phyloP scores from a whole-genome alignment of 2,888 invertebrate genomes.

The Anoncus sp. region DNA sequence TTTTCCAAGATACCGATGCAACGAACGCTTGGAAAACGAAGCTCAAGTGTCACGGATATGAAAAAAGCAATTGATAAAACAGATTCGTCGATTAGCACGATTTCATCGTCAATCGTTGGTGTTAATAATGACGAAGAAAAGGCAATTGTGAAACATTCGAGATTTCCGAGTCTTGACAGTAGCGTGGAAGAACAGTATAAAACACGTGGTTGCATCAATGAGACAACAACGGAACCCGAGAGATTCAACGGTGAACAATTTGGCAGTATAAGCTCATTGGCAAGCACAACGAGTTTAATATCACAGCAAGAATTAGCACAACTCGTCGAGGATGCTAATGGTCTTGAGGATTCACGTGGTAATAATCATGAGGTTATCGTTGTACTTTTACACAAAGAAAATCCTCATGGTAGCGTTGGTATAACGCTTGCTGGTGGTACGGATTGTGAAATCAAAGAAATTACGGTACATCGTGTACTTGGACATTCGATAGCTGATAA shows the following conservation, averaged over 20 bases:
- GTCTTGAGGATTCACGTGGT: constrained; percentile 85
- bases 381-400: constrained; percentile 88
- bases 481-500: constrained; percentile 94
- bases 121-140: constrained; percentile 20
- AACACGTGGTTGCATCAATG: constrained; percentile 70
- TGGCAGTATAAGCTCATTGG: constrained; percentile 85
- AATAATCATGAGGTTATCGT: constrained; percentile 86
- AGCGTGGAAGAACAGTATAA: constrained; percentile 84
- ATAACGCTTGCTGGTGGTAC: constrained; percentile 95
- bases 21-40: constrained; percentile 76
- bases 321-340: constrained; percentile 88
- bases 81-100: constrained; percentile 69
- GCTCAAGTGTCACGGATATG: constrained; percentile 85
- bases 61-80: constrained; percentile 85
- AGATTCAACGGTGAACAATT: constrained; percentile 82
- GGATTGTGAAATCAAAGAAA: constrained; percentile 96
- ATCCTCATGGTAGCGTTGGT: constrained; percentile 91
- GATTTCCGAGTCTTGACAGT: constrained; percentile 85
- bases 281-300: constrained; percentile 85
- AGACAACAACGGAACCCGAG: constrained; percentile 74
- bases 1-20: constrained; percentile 77
- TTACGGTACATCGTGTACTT: constrained; percentile 95
- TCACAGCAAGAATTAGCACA: constrained; percentile 87
- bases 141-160: constrained; percentile 74
- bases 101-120: neutral